Conservation (phyloP, 2,888 invertebrate species). For the Cheilosia vernalis region DNA sequence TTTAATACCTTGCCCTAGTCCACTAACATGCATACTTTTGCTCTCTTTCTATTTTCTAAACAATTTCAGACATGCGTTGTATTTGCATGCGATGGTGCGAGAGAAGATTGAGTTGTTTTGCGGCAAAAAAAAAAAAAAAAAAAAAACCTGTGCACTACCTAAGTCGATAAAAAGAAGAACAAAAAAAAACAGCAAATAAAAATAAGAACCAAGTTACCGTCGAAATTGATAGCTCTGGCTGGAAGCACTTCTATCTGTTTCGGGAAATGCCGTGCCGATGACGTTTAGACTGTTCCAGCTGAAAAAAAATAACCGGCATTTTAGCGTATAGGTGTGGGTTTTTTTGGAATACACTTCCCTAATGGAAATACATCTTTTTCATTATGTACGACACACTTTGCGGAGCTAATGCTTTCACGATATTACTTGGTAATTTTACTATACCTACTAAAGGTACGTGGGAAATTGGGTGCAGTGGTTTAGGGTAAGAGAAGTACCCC, state of each 20-base stretch:
- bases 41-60: constrained; percentile 36
- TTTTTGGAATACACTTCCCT: constrained; percentile 27
- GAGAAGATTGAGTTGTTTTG: neutral
- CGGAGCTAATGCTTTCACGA: too few species aligned
- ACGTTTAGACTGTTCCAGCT: constrained; percentile 7
- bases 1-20: constrained; percentile 64
- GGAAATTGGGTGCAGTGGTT: too few species aligned
- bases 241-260: constrained; percentile 5
- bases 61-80: constrained; percentile 56
- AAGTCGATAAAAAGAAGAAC: neutral
- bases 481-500: too few species aligned
- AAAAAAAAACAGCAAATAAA: neutral
- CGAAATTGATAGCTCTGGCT: constrained; percentile 32
- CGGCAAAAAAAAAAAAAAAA: neutral
- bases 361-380: constrained; percentile 29
- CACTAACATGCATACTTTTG: constrained; percentile 57
- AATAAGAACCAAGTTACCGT: constrained; percentile 1
- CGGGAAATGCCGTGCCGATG: neutral
- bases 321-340: constrained; percentile 15
- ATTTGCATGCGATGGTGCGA: neutral
- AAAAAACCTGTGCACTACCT: constrained; percentile 1
- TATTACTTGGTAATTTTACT: too few species aligned
- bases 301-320: neutral
- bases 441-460: too few species aligned
- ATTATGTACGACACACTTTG: too few species aligned